phyloP scores from a whole-genome alignment of 2,113 vertebrate genomes.

The Microtus richardsoni region DNA sequence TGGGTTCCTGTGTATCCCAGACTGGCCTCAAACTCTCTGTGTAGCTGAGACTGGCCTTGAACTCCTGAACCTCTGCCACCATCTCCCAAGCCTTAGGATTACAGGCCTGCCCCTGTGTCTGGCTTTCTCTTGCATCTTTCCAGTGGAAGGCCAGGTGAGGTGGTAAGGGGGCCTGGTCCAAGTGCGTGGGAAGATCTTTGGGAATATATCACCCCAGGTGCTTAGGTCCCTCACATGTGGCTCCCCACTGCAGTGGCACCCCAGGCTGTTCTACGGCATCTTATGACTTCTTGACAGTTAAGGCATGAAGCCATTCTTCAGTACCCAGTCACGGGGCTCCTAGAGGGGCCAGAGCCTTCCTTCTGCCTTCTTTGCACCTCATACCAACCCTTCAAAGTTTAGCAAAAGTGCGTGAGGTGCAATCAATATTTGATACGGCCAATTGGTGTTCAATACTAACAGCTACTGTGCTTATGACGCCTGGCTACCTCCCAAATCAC shows the following conservation, averaged over 20 bases:
- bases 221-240: background rate
- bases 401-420: background rate
- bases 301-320: background rate
- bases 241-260: background rate
- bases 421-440: background rate
- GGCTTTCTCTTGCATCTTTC: background rate
- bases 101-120: background rate
- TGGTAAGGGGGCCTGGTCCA: background rate
- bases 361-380: background rate
- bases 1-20: background rate
- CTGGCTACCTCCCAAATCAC: background rate
- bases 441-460: too few species aligned
- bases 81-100: background rate
- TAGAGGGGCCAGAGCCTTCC: too few species aligned
- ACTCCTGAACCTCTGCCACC: background rate
- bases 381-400: background rate
- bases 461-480: background rate
- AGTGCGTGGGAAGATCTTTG: background rate
- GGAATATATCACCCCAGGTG: too few species aligned
- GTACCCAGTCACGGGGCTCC: background rate
- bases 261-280: background rate
- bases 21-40: background rate
- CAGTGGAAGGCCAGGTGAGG: too few species aligned
- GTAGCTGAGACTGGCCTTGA: background rate
- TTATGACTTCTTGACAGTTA: background rate